phyloP scores from a whole-genome alignment of 2,797 vertebrate species.

The Hephaestus fuliginosus region DNA sequence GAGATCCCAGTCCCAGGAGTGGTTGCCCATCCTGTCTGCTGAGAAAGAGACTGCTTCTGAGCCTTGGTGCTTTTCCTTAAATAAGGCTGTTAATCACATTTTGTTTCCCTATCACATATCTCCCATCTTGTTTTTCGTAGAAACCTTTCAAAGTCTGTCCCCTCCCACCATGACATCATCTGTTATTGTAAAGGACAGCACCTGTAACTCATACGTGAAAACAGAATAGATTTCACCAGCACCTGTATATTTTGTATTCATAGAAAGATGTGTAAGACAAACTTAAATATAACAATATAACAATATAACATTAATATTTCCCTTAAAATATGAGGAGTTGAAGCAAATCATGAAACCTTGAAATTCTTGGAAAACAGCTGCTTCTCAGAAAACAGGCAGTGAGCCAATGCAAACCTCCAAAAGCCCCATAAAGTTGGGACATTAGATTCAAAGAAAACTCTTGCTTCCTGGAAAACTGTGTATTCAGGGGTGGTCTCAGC shows the following conservation, averaged over 20 bases:
- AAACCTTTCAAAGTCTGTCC: slow-evolving; percentile 21
- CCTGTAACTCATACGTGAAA: background rate
- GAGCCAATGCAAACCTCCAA: background rate
- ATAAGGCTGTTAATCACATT: slow-evolving; percentile 30
- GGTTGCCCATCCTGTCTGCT: background rate
- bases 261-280: background rate
- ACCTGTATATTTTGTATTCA: background rate
- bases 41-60: slow-evolving; percentile 16
- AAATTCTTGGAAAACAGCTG: slow-evolving; percentile 27
- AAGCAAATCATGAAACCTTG: background rate
- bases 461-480: background rate
- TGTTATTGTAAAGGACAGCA: background rate
- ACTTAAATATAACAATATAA: background rate
- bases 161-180: slow-evolving; percentile 28
- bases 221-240: background rate
- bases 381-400: slow-evolving; percentile 29
- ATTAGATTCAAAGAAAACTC: background rate
- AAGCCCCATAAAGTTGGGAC: background rate
- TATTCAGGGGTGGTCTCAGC: background rate
- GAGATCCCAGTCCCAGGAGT: background rate
- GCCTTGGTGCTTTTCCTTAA: slow-evolving; percentile 38
- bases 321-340: slow-evolving; percentile 3
- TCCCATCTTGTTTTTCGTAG: slow-evolving; percentile 35
- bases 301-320: background rate
- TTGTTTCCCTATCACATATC: slow-evolving; percentile 18